phyloP scores from a whole-genome alignment of 1,140 invertebrate species.

The Tetramorium alpestre region DNA sequence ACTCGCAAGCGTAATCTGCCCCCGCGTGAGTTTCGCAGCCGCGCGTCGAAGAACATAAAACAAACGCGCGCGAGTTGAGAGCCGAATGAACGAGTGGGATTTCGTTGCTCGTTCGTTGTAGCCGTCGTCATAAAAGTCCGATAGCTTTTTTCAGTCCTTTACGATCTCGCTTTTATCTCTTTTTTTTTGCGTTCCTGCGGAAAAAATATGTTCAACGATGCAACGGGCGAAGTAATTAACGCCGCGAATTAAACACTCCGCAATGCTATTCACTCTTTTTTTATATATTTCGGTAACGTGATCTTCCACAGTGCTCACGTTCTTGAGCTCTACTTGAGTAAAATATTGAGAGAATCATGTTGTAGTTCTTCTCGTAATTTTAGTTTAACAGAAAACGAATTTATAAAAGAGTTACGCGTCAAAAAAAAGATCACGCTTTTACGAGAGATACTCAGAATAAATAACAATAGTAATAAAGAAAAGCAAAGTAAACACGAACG shows the following conservation, averaged over 20 bases:
- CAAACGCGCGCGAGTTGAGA: conserved; percentile 36
- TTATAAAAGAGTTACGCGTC: neutral
- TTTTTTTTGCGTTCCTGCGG: neutral
- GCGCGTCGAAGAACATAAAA: conserved; percentile 31
- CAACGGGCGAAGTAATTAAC: conserved; percentile 24
- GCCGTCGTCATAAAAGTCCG: conserved; percentile 40
- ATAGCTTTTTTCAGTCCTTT: conserved; percentile 35
- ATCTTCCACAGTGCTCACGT: neutral
- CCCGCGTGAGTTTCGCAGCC: conserved; percentile 15
- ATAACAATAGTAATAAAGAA: neutral
- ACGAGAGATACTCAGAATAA: neutral
- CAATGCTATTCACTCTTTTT: neutral
- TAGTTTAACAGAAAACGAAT: neutral
- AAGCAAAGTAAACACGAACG: neutral
- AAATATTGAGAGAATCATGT: neutral
- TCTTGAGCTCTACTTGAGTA: too few relatives aligned
- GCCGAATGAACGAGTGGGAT: conserved; percentile 41
- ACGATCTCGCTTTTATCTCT: conserved; percentile 21
- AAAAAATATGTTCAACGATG: neutral
- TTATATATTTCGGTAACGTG: neutral
- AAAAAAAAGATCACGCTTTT: neutral
- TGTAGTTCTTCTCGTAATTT: neutral
- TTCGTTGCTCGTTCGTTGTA: neutral
- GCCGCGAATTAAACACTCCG: neutral
- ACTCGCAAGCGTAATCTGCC: conserved; percentile 53